Evolutionary conservation across 2,113 vertebrate species (phyloP).

Genomic region (Corvus cornix): DNA sequence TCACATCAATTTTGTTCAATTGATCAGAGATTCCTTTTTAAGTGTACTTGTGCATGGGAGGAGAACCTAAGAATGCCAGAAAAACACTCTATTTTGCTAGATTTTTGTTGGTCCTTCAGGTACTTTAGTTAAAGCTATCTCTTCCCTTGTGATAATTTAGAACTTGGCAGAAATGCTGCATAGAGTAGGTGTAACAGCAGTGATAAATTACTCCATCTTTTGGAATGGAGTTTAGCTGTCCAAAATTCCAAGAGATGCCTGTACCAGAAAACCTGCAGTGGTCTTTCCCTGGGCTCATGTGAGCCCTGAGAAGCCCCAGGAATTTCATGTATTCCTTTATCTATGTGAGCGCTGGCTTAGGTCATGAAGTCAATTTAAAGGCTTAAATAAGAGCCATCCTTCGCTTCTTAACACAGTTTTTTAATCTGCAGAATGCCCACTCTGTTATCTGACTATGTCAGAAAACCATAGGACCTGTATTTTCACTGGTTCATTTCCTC

Average conservation of each 20-base stretch:
- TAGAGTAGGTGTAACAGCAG: not conserved
- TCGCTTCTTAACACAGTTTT: not conserved
- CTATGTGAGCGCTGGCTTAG: not conserved
- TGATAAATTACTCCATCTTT: not conserved
- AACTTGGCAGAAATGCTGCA: not conserved
- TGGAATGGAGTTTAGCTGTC: not conserved
- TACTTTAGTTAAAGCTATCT: not conserved
- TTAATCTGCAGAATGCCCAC: not conserved
- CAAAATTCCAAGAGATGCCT: not conserved
- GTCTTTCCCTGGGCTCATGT: not conserved
- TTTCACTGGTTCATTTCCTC: slow-evolving; percentile 6
- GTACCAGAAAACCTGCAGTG: not conserved
- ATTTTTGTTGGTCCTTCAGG: not conserved
- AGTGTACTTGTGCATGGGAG: not conserved
- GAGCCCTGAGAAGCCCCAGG: not conserved
- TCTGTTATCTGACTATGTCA: not conserved
- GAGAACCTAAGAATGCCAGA: not conserved
- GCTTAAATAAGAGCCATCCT: not conserved
- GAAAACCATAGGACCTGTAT: not conserved
- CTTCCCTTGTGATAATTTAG: not conserved
- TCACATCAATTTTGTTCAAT: not conserved
- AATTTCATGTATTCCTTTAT: not conserved
- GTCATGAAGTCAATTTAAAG: not conserved
- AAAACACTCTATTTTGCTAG: not conserved
- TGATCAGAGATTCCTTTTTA: not conserved